A percentile compares a stretch with the other conserved stretches of the same genome.
These are phyloP conservation scores for Toxotes jaculatrix DNA, from an alignment of 2,113 vertebrate genomes.

Conservation along the genomic window DNA sequence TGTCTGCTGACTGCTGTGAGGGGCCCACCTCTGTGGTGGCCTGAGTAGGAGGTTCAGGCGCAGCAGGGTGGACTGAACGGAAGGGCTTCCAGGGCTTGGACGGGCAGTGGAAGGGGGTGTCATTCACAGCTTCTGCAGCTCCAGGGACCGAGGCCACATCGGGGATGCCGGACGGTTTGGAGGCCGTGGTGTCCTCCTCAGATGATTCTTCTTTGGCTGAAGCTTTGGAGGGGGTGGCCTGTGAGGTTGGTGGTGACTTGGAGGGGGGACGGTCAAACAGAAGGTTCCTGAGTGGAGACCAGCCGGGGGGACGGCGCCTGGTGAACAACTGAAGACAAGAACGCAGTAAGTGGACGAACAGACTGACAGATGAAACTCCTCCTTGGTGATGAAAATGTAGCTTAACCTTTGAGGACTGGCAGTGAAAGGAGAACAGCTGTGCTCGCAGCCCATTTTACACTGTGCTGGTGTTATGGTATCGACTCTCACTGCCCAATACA, in stretches of 20 bases:
- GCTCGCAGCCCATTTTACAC: too few relatives aligned
- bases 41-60: neutral
- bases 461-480: too few relatives aligned
- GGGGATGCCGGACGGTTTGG: neutral
- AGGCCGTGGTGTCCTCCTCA: constrained; percentile 72
- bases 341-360: neutral
- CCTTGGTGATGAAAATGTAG: too few relatives aligned
- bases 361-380: too few relatives aligned
- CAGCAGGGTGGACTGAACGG: neutral
- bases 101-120: constrained; percentile 84
- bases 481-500: too few relatives aligned
- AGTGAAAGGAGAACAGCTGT: too few relatives aligned
- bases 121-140: neutral
- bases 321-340: accelerated
- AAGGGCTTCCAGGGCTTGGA: constrained; percentile 89
- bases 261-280: accelerated
- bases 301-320: constrained; percentile 82
- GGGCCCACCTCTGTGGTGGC: neutral
- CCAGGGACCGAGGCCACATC: neutral
- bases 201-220: constrained; percentile 72
- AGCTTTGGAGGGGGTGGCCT: neutral
- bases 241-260: accelerated
- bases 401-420: too few relatives aligned
- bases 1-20: neutral
- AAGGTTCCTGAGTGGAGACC: constrained; percentile 79